Percentiles rank a stretch among this genome's conserved stretches.
Evolutionary conservation across 2,113 vertebrate genomes (phyloP).

Genomic region (Pterophyllum scalare): DNA sequence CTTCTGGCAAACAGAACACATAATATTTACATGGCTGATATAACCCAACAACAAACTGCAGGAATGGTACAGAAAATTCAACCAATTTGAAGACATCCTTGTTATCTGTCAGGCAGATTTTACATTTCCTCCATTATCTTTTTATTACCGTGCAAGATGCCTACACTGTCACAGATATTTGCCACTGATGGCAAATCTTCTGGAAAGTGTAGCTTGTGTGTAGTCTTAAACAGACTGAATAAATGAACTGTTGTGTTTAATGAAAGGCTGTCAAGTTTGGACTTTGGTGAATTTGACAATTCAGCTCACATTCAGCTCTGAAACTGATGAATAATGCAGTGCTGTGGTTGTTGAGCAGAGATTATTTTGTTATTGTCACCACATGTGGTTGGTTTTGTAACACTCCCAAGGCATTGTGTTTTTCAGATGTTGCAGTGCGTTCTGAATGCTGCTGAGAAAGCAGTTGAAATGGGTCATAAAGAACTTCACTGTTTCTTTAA

Average conservation of each 20-base stretch:
- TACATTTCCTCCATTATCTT: slow-evolving; percentile 15
- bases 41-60: slow-evolving; percentile 21
- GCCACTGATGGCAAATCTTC: neutral
- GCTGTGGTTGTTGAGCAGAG: slow-evolving; percentile 35
- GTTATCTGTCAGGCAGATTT: slow-evolving; percentile 16
- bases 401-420: slow-evolving; percentile 31
- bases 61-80: slow-evolving; percentile 48
- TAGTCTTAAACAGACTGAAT: neutral
- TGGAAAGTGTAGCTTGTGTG: neutral
- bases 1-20: slow-evolving; percentile 11
- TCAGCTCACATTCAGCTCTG: slow-evolving; percentile 19
- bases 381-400: slow-evolving; percentile 33
- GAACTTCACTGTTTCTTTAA: neutral
- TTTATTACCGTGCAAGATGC: neutral
- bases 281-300: slow-evolving; percentile 1
- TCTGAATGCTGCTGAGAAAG: slow-evolving; percentile 26
- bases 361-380: slow-evolving; percentile 44
- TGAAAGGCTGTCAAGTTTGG: slow-evolving; percentile 1
- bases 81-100: slow-evolving; percentile 13
- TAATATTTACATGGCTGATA: slow-evolving; percentile 34
- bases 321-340: slow-evolving; percentile 43
- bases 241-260: slow-evolving; percentile 14
- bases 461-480: slow-evolving; percentile 7
- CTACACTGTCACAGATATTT: neutral
- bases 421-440: neutral